A percentile compares a stretch with the other conserved stretches of the same genome.
Conservation (phyloP, 1,140 invertebrate species). For the Heliconius nattereri region DNA sequence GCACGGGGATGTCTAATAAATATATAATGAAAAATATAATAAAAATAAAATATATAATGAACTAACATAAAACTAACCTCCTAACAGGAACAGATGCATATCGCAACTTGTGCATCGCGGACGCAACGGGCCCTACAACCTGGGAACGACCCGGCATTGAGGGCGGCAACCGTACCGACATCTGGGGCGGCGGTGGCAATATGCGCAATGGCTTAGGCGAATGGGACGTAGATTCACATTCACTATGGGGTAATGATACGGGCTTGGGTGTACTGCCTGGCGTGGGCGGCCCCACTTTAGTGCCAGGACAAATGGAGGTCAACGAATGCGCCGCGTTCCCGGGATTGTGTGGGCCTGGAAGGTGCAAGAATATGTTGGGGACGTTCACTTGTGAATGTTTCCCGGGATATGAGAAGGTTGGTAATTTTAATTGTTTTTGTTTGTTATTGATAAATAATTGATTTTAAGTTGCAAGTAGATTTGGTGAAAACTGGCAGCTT, state of each 20-base stretch:
- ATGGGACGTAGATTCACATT: conserved; percentile 38
- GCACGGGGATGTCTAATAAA: no score
- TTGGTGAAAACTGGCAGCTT: no score
- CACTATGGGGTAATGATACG: conserved; percentile 42
- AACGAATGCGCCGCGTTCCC: conserved; percentile 94
- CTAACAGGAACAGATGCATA: conserved; percentile 65
- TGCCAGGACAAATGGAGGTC: conserved; percentile 88
- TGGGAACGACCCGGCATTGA: conserved; percentile 52
- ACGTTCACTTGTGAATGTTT: conserved; percentile 86
- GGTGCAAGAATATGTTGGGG: conserved; percentile 84
- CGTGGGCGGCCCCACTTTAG: conserved; percentile 68
- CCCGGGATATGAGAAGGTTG: conserved; percentile 85
- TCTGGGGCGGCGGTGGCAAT: conserved; percentile 35
- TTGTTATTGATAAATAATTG: not conserved
- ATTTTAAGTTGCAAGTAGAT: no score
- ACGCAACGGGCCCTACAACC: conserved; percentile 41
- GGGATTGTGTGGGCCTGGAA: conserved; percentile 91
- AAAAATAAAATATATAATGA: no score
- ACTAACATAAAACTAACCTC: no score
- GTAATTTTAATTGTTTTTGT: conserved; percentile 24
- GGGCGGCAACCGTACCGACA: conserved; percentile 45
- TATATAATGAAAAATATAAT: no score
- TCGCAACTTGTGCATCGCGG: conserved; percentile 64
- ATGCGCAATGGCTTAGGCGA: conserved; percentile 26
- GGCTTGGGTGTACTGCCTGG: conserved; percentile 38